phyloP scores from a whole-genome alignment of 1,140 invertebrate species.

The Drosophila persimilis region DNA sequence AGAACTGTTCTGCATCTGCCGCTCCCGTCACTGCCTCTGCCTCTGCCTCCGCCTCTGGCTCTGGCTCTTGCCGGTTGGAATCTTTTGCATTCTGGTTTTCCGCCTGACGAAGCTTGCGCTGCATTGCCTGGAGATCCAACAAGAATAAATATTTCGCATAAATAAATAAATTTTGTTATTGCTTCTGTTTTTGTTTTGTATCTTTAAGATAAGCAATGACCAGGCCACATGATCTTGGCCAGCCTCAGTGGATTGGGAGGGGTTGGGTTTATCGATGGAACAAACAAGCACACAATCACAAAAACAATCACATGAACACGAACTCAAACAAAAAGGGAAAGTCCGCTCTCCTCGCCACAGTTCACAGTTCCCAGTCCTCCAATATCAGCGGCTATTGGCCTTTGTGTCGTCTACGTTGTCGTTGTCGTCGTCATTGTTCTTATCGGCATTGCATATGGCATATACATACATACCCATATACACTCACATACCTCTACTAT shows the following conservation, averaged over 20 bases:
- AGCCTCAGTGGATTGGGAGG: too few species aligned
- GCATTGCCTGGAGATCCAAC: conserved; percentile 58
- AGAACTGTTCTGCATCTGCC: conserved; percentile 19
- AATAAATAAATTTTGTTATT: conserved; percentile 53
- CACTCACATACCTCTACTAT: neutral
- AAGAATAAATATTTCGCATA: conserved; percentile 48
- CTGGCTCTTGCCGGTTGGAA: too few species aligned
- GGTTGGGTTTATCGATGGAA: conserved; percentile 31
- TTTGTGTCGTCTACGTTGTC: conserved; percentile 41
- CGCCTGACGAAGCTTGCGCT: conserved; percentile 62
- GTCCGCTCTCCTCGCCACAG: conserved; percentile 19
- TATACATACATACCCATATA: conserved; percentile 9
- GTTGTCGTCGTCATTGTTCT: conserved; percentile 59
- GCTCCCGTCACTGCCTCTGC: conserved; percentile 1
- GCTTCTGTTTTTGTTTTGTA: conserved; percentile 18
- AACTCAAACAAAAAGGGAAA: conserved; percentile 63
- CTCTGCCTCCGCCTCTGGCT: neutral
- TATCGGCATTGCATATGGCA: conserved; percentile 59
- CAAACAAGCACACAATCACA: conserved; percentile 26
- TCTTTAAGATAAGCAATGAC: conserved; percentile 34
- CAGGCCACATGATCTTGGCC: conserved; percentile 43
- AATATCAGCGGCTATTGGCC: conserved; percentile 73
- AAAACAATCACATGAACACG: too few species aligned
- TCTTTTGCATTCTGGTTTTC: conserved; percentile 44
- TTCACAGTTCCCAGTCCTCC: conserved; percentile 11